These are phyloP conservation scores for Oryzias sinensis DNA, from an alignment of 2,797 vertebrate species.

Conservation along the genomic window DNA sequence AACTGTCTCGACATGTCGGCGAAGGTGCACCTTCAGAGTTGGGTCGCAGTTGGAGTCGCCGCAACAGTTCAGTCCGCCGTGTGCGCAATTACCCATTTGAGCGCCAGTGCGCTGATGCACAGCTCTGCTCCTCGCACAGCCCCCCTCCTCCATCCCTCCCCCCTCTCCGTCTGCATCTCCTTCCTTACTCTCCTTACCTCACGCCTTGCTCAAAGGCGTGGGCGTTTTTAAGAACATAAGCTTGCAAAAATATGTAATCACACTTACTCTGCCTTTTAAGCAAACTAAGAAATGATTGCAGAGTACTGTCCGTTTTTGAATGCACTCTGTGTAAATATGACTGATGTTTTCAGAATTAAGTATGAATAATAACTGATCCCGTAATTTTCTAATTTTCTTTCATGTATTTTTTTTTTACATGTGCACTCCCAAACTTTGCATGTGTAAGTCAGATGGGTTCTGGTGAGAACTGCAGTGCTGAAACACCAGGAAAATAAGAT, in stretches of 20 bases:
- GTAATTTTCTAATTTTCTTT: background rate
- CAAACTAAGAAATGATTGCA: background rate
- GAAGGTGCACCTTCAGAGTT: slow-evolving; percentile 37
- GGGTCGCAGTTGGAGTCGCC: slow-evolving; percentile 43
- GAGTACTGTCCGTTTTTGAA: background rate
- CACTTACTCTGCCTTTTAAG: background rate
- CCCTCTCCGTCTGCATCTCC: background rate
- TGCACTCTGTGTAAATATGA: background rate
- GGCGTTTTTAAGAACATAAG: slow-evolving; percentile 40
- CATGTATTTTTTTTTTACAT: background rate
- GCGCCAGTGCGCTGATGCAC: slow-evolving; percentile 56
- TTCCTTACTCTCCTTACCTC: slow-evolving; percentile 12
- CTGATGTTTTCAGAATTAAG: too few species aligned
- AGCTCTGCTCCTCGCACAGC: slow-evolving; percentile 30
- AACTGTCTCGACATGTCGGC: too few species aligned
- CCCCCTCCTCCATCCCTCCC: slow-evolving; percentile 10
- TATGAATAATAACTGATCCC: background rate
- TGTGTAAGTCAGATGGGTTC: too few species aligned
- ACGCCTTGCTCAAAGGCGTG: slow-evolving; percentile 31
- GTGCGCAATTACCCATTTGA: slow-evolving; percentile 64
- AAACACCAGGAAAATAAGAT: too few species aligned
- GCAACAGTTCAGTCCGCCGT: slow-evolving; percentile 51
- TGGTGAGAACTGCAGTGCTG: too few species aligned
- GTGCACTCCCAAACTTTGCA: background rate
- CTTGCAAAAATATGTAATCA: slow-evolving; percentile 11